Evolutionary conservation across 1,140 invertebrate species (phyloP), one percentile per base, ranked within the genome.

Genomic region (Helicorthomorpha holstii): DNA sequence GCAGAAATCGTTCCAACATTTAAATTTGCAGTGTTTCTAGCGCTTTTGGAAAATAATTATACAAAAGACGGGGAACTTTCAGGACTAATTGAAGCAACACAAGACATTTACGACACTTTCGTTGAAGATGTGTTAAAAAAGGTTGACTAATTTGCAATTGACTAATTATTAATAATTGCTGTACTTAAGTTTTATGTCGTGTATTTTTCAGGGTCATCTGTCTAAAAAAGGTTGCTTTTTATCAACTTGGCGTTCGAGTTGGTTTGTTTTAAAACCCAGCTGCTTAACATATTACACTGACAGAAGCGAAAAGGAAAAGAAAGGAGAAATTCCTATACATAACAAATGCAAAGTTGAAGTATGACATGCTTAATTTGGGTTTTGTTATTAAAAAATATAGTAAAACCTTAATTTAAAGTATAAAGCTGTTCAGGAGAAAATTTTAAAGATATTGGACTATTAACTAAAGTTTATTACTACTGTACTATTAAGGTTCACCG

Each of bases 81-180:
- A 38, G 80, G 79, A 0, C 60, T 86, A 3, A 67, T 73, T 0
- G 81, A 83, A 69, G 81, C 80, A 1, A 75, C 85, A 1, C 74
- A 81, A 46, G 81, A 83, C 58, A 70, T 86, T 19, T 79, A 81
- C 60, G 78, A 83, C 57, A 81, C 76, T n/a, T 83, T 82, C 51
- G 75, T 86, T 42, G 75, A 81, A 51, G 82, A 85, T 69, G 80
- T 84, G 34, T 76, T 86, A n/a, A 85, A 85, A 67, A 85, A 85
- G 72, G 80, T 80, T 65, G 59, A 48, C 29, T 16, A n/a, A 34
- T 23, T 24, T 34, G 29, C 7, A 34, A 34, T 34, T 34, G 29
- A 34, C 16, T 34, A 34, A 34, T 34, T 34, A 16, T 34, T 16
- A 34, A 7, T 34, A 16, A 7, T 7, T 34, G 16, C 7, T 34